phyloP scores from a whole-genome alignment of 2,113 vertebrate genomes.

The Collichthys lucidus region DNA sequence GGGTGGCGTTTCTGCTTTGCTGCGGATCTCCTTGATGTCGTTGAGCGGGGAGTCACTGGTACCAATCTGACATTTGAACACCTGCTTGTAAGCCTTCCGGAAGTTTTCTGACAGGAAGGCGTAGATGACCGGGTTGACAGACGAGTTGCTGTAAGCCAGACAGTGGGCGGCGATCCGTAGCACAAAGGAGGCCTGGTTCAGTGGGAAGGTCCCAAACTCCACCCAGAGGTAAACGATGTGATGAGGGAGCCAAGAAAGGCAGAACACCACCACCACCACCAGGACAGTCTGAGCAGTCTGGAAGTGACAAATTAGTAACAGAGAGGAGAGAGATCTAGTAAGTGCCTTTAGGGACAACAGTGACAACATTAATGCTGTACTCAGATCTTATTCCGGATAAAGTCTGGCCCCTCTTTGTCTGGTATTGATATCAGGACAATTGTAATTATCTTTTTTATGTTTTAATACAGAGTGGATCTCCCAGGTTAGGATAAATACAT shows the following conservation, averaged over 20 bases:
- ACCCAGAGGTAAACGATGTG: constrained; percentile 95
- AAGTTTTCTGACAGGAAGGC: constrained; percentile 98
- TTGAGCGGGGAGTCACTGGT: constrained; percentile 78
- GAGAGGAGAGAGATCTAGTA: constrained; percentile 17
- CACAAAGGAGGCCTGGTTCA: constrained; percentile 95
- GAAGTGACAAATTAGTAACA: constrained; percentile 7
- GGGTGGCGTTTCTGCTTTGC: constrained; percentile 88
- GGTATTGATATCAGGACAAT: too few species aligned
- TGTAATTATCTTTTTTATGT: too few species aligned
- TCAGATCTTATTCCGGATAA: background rate
- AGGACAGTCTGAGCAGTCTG: constrained; percentile 97
- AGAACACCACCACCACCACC: constrained; percentile 98
- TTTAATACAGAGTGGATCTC: too few species aligned
- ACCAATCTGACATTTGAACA: constrained; percentile 90
- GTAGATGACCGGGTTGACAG: constrained; percentile 97
- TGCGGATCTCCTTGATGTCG: constrained; percentile 87
- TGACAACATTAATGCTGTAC: constrained; percentile 1
- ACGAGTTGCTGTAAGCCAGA: constrained; percentile 98
- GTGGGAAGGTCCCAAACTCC: constrained; percentile 94
- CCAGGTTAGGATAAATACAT: too few species aligned
- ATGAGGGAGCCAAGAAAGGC: constrained; percentile 97
- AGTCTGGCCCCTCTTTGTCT: background rate
- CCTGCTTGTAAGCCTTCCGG: constrained; percentile 96
- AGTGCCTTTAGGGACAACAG: background rate
- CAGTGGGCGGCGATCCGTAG: constrained; percentile 93